phyloP scores from a whole-genome alignment of 2,113 vertebrate species.

The Tachysurus vachellii region DNA sequence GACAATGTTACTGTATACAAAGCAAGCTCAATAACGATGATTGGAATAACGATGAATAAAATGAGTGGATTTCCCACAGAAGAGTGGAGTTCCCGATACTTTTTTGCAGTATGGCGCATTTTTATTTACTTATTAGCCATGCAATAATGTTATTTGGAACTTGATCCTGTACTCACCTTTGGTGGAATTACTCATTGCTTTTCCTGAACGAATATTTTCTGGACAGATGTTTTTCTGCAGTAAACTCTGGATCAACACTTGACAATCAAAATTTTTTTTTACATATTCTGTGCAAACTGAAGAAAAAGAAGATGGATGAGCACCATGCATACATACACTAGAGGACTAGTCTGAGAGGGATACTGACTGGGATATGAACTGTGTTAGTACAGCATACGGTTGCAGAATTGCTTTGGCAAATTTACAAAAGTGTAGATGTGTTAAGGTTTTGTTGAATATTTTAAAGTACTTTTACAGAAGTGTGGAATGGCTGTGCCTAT shows the following conservation, averaged over 20 bases:
- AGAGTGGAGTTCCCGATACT: too few relatives aligned
- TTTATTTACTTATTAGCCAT: background rate
- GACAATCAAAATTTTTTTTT: background rate
- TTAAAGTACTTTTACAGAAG: background rate
- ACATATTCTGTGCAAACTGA: constrained; percentile 28
- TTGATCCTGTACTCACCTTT: constrained; percentile 28
- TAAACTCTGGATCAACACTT: constrained; percentile 22
- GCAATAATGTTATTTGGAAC: background rate
- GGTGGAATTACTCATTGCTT: background rate
- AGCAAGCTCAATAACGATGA: background rate
- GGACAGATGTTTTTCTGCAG: background rate
- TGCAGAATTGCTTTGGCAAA: background rate
- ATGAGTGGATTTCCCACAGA: too few relatives aligned
- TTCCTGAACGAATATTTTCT: background rate
- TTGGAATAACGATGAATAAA: too few relatives aligned
- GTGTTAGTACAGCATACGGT: background rate
- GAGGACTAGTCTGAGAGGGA: too few relatives aligned
- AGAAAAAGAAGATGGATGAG: background rate
- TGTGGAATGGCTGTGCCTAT: background rate
- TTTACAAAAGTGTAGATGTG: background rate
- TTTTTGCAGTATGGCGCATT: background rate
- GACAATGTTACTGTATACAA: background rate
- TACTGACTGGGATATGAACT: background rate
- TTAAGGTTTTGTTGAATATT: background rate
- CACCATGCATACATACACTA: background rate